These are phyloP conservation scores for Tyto alba DNA, from an alignment of 2,113 vertebrate species.

Conservation along the genomic window DNA sequence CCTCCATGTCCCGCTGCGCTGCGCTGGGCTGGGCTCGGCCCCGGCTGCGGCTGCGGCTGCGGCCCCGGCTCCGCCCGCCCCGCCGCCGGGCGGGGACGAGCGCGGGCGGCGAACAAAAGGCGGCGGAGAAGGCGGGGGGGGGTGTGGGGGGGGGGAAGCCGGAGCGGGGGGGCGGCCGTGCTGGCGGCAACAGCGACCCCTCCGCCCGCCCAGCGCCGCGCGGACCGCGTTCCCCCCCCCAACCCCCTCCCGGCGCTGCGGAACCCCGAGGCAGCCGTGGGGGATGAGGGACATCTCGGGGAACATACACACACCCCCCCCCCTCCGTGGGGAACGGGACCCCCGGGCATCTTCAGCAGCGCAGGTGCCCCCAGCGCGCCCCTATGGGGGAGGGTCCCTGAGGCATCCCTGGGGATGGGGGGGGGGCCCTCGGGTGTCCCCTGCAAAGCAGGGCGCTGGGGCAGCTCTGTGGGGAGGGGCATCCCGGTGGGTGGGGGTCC, in stretches of 20 bases:
- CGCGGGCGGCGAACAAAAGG: slow-evolving; percentile 73
- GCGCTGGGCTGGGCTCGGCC: neutral
- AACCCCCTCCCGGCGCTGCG: too few species aligned
- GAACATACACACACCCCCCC: too few species aligned
- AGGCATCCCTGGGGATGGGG: neutral
- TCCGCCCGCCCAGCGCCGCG: neutral
- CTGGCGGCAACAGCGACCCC: slow-evolving; percentile 75
- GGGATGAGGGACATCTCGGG: neutral
- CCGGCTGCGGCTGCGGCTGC: neutral
- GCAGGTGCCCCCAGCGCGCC: neutral
- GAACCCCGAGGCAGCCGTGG: neutral
- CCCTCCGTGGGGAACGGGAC: accelerated
- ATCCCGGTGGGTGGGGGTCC: neutral
- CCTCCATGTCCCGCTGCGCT: slow-evolving; percentile 37
- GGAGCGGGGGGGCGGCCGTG: neutral
- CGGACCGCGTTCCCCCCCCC: neutral
- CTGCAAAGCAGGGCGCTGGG: neutral
- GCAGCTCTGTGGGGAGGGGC: too few species aligned
- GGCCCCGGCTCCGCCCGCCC: slow-evolving; percentile 55
- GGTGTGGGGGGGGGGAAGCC: slow-evolving; percentile 18
- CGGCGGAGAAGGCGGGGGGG: slow-evolving; percentile 65
- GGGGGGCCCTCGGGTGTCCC: neutral
- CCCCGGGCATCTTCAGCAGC: neutral
- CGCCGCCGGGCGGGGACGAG: slow-evolving; percentile 67
- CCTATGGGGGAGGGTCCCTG: neutral